Evolutionary conservation across 1,140 invertebrate genomes (phyloP).

Genomic region (Rhizoglyphus robini): DNA sequence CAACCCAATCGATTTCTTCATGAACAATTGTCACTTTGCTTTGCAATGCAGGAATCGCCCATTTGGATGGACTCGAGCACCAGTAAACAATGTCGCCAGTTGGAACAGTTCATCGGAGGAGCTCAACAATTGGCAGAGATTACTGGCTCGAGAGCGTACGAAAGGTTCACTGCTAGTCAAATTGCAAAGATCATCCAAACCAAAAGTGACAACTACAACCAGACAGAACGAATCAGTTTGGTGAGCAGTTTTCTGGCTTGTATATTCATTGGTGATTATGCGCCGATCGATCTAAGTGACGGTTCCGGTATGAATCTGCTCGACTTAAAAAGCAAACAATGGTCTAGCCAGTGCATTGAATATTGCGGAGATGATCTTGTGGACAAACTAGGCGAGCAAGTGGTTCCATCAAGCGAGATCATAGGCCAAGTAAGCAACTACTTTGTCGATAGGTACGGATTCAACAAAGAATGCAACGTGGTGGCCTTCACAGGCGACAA

Average conservation of each 20-base stretch:
- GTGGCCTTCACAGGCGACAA: constrained; percentile 89
- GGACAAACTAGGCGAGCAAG: constrained; percentile 16
- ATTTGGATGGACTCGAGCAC: constrained; percentile 96
- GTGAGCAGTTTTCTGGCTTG: constrained; percentile 82
- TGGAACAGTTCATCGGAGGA: constrained; percentile 68
- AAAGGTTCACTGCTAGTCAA: constrained; percentile 83
- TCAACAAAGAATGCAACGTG: constrained; percentile 59
- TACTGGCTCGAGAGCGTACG: constrained; percentile 82
- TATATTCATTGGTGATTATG: constrained; percentile 73
- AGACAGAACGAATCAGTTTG: constrained; percentile 75
- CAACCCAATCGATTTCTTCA: constrained; percentile 61
- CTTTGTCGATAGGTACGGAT: constrained; percentile 69
- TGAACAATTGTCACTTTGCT: constrained; percentile 54
- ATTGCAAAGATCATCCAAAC: constrained; percentile 72
- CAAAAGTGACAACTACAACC: constrained; percentile 55
- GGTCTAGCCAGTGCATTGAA: constrained; percentile 59
- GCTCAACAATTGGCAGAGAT: constrained; percentile 58
- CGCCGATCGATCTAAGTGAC: constrained; percentile 78
- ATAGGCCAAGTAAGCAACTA: constrained; percentile 55
- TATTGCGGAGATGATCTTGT: constrained; percentile 32
- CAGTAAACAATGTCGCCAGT: constrained; percentile 52
- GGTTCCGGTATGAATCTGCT: constrained; percentile 93
- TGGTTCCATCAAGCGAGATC: constrained; percentile 6
- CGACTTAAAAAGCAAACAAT: constrained; percentile 61
- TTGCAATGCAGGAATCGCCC: constrained; percentile 66